These are phyloP conservation scores for Pardalotus punctatus DNA, from an alignment of 2,113 vertebrate genomes.

Conservation along the genomic window DNA sequence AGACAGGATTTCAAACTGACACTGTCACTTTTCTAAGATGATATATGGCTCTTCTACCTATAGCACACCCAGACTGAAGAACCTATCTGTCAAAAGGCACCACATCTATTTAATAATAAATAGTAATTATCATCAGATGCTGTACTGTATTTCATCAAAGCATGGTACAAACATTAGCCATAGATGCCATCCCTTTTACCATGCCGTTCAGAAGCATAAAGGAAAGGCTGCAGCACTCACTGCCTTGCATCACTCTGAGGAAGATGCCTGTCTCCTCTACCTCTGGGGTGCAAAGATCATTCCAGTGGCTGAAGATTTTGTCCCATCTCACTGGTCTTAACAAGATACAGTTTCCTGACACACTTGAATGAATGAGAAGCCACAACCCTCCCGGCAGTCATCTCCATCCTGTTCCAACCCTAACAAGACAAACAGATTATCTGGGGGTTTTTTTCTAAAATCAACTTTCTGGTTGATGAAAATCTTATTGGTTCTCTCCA, in stretches of 20 bases:
- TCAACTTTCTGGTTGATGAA: conserved; percentile 39
- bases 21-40: neutral
- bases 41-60: neutral
- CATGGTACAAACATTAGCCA: neutral
- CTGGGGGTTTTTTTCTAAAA: neutral
- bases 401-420: neutral
- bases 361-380: neutral
- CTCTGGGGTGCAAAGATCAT: neutral
- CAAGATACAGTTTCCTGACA: neutral
- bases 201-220: neutral
- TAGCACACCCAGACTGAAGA: neutral
- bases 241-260: neutral
- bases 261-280: neutral
- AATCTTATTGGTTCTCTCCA: conserved; percentile 41
- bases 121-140: neutral
- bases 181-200: neutral
- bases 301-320: neutral
- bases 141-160: neutral
- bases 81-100: neutral
- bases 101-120: neutral
- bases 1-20: conserved; percentile 7
- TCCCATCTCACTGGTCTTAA: neutral
- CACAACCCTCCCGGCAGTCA: neutral
- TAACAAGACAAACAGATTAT: conserved; percentile 9
- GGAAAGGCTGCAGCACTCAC: neutral